Evolutionary conservation across 2,888 invertebrate genomes (phyloP).

Genomic region (Agrotis ipsilon): DNA sequence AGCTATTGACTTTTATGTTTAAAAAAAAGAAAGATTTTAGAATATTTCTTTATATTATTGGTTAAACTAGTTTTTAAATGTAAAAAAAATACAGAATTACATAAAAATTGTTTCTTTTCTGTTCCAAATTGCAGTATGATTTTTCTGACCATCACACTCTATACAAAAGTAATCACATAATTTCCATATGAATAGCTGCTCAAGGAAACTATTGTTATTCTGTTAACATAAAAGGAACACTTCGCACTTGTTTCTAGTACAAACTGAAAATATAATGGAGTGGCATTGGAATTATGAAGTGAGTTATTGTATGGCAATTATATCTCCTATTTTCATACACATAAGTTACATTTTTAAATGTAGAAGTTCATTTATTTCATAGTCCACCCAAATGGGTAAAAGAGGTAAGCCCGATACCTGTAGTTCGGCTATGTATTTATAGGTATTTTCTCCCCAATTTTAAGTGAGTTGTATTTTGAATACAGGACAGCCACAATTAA

Average conservation of each 20-base stretch:
- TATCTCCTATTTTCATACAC: background rate
- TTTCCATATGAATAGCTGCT: slow-evolving; percentile 52
- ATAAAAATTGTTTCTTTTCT: background rate
- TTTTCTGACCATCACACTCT: slow-evolving; percentile 23
- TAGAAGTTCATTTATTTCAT: too few relatives aligned
- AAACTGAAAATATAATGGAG: slow-evolving; percentile 21
- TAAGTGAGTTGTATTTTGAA: too few relatives aligned
- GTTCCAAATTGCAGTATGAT: background rate
- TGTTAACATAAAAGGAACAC: slow-evolving; percentile 23
- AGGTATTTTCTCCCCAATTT: too few relatives aligned
- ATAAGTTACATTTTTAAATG: background rate
- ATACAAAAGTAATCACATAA: slow-evolving; percentile 38
- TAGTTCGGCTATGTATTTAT: too few relatives aligned
- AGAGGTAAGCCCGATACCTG: too few relatives aligned
- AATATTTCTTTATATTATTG: too few relatives aligned
- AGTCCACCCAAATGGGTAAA: too few relatives aligned
- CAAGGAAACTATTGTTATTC: slow-evolving; percentile 25
- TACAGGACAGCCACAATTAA: too few relatives aligned
- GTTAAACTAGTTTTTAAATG: too few relatives aligned
- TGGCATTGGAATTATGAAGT: slow-evolving; percentile 2
- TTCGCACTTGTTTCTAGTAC: slow-evolving; percentile 15
- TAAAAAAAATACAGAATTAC: background rate
- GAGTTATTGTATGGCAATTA: background rate
- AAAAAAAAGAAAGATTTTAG: too few relatives aligned
- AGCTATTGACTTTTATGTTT: too few relatives aligned